These are phyloP conservation scores for Epizoanthus ramosus DNA, from an alignment of 92 coral and sea anemone species.

Conservation along the genomic window DNA sequence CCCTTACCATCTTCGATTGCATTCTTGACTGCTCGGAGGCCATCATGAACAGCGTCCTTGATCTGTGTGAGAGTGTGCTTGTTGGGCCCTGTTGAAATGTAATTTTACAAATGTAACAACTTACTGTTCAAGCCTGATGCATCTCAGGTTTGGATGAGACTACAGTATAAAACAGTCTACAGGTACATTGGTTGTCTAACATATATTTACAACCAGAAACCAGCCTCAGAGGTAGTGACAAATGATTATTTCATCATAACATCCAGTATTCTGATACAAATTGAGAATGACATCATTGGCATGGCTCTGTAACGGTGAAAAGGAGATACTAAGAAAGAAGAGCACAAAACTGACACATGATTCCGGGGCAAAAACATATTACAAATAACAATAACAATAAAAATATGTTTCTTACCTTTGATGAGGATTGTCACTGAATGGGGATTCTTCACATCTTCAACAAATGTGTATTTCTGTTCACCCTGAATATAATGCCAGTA, in stretches of 20 bases:
- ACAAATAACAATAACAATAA: not conserved
- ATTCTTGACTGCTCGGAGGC: constrained; percentile 97
- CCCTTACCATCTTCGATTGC: constrained; percentile 95
- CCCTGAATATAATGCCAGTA: constrained; percentile 60
- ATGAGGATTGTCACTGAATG: constrained; percentile 93
- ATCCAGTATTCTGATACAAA: constrained; percentile 27
- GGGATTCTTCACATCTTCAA: constrained; percentile 94
- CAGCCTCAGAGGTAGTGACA: constrained; percentile 47
- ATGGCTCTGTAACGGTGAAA: not conserved
- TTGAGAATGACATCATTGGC: constrained; percentile 26
- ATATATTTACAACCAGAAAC: not conserved
- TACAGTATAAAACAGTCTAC: no score
- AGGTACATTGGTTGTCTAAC: not conserved
- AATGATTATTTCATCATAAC: constrained; percentile 31
- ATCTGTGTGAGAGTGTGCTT: constrained; percentile 97
- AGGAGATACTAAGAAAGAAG: not conserved
- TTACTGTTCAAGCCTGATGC: not conserved
- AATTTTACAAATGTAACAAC: not conserved
- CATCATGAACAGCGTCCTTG: constrained; percentile 97
- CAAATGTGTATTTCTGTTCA: constrained; percentile 93
- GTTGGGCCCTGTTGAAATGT: constrained; percentile 83
- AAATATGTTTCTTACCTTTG: constrained; percentile 69
- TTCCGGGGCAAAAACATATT: no score
- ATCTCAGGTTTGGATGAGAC: no score
- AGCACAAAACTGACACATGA: no score